phyloP scores from a whole-genome alignment of 1,140 invertebrate species.

The Ditylenchus dipsaci region DNA sequence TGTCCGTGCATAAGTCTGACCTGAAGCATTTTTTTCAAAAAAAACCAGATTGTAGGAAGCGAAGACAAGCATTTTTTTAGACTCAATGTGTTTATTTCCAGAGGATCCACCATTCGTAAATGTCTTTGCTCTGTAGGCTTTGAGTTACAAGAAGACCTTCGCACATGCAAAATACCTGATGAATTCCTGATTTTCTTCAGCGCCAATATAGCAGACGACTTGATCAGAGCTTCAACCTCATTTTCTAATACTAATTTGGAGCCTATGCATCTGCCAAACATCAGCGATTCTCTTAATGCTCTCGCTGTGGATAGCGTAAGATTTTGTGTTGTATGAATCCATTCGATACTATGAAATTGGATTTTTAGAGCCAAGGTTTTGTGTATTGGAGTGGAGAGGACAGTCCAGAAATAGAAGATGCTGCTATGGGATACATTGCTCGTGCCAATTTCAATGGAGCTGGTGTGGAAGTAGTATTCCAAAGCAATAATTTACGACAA shows the following conservation, averaged over 20 bases:
- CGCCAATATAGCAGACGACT: constrained; percentile 11
- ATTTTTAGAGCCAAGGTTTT: too few species aligned
- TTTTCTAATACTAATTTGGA: not conserved
- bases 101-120: not conserved
- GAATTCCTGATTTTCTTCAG: constrained; percentile 13
- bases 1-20: too few species aligned
- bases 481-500: not conserved
- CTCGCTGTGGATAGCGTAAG: not conserved
- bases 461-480: not conserved
- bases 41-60: too few species aligned
- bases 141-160: constrained; percentile 12
- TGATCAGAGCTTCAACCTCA: constrained; percentile 8
- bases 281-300: not conserved
- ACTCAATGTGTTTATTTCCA: constrained; percentile 1
- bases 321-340: too few species aligned
- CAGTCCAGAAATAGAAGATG: not conserved
- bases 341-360: too few species aligned
- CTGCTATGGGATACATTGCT: not conserved
- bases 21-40: too few species aligned
- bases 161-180: not conserved
- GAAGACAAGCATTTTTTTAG: too few species aligned
- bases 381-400: not conserved
- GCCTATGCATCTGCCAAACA: not conserved
- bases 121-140: constrained; percentile 17
- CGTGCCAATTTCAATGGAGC: not conserved